Percentiles rank a stretch among this genome's conserved stretches.
These are phyloP conservation scores for Coregonus sp. DNA, from an alignment of 2,797 vertebrate genomes.

Conservation along the genomic window DNA sequence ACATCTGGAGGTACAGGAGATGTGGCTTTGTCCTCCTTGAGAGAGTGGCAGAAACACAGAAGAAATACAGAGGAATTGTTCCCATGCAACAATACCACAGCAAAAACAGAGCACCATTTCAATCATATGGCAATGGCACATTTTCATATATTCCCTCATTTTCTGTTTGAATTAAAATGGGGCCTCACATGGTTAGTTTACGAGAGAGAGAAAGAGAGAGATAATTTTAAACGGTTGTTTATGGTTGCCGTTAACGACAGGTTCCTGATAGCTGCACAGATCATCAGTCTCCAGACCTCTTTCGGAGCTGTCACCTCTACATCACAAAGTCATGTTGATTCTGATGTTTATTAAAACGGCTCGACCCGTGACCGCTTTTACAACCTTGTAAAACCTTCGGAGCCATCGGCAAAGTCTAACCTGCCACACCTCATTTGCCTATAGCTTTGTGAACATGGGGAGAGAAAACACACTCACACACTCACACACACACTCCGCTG, in stretches of 20 bases:
- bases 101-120: slow-evolving; percentile 1
- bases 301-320: slow-evolving; percentile 4
- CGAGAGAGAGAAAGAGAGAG: neutral
- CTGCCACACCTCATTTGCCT: slow-evolving; percentile 15
- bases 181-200: slow-evolving; percentile 2
- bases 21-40: slow-evolving; percentile 10
- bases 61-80: slow-evolving; percentile 4
- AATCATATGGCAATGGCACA: slow-evolving; percentile 5
- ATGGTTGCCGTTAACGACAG: slow-evolving; percentile 2
- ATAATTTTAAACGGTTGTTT: neutral
- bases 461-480: neutral
- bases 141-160: neutral
- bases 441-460: slow-evolving; percentile 5
- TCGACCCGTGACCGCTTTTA: neutral
- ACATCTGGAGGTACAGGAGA: slow-evolving; percentile 16
- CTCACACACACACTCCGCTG: neutral
- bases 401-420: neutral
- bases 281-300: neutral
- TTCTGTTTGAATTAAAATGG: neutral
- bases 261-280: neutral
- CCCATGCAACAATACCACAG: neutral
- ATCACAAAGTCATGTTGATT: slow-evolving; percentile 4
- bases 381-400: slow-evolving; percentile 5
- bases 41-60: slow-evolving; percentile 1
- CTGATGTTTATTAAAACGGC: slow-evolving; percentile 5